Evolutionary conservation across 2,113 vertebrate genomes (phyloP).

Genomic region (Caranx melampygus): DNA sequence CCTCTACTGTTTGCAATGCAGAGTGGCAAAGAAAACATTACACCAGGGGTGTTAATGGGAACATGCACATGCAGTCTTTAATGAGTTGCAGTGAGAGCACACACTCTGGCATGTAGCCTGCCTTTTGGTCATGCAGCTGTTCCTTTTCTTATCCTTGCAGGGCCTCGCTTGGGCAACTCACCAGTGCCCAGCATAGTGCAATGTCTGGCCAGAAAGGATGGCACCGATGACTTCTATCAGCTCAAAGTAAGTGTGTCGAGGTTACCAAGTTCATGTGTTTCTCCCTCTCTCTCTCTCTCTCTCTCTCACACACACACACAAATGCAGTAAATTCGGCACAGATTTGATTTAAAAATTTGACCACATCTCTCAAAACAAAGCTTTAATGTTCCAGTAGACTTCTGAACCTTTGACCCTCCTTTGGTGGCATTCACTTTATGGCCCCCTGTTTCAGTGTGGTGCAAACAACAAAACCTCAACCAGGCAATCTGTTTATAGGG

Average conservation of each 20-base stretch:
- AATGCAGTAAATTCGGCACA: not conserved
- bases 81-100: constrained; percentile 67
- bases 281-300: not conserved
- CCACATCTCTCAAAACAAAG: constrained; percentile 30
- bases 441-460: constrained; percentile 47
- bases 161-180: constrained; percentile 97
- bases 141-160: constrained; percentile 78
- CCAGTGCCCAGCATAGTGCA: constrained; percentile 99
- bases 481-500: constrained; percentile 64
- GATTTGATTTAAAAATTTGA: not conserved
- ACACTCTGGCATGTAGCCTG: constrained; percentile 54
- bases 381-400: constrained; percentile 26
- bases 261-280: not conserved
- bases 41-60: constrained; percentile 66
- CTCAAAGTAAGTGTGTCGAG: constrained; percentile 89
- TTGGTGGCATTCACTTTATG: constrained; percentile 64
- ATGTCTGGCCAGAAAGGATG: constrained; percentile 97
- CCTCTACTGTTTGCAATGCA: constrained; percentile 47
- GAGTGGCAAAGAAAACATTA: constrained; percentile 67
- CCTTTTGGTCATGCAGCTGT: constrained; percentile 83
- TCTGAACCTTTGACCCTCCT: constrained; percentile 73
- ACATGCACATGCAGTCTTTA: constrained; percentile 44
- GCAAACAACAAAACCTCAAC: constrained; percentile 47
- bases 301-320: not conserved
- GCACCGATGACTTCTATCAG: constrained; percentile 99